phyloP scores from a whole-genome alignment of 2,113 vertebrate genomes.

The Meleagris gallopavo region DNA sequence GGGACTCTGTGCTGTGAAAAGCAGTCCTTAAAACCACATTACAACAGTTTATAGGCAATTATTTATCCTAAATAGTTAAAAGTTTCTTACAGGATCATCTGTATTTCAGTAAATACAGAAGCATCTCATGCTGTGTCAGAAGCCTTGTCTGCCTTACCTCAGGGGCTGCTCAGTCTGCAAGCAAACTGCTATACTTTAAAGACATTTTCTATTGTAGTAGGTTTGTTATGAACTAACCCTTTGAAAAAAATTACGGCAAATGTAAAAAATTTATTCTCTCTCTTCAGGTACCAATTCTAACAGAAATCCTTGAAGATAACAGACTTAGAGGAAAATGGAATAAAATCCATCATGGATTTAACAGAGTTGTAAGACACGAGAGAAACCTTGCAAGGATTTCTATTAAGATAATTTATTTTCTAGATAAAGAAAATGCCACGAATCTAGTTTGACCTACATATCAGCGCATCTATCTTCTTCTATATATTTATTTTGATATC shows the following conservation, averaged over 20 bases:
- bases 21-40: neutral
- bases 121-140: neutral
- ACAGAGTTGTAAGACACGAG: neutral
- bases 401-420: slow-evolving; percentile 25
- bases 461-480: neutral
- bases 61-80: slow-evolving; percentile 4
- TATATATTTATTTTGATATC: neutral
- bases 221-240: slow-evolving; percentile 30
- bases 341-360: slow-evolving; percentile 7
- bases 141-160: slow-evolving; percentile 16
- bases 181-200: slow-evolving; percentile 20
- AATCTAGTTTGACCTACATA: neutral
- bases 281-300: slow-evolving; percentile 11
- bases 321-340: neutral
- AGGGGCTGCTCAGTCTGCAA: slow-evolving; percentile 1
- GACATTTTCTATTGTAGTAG: neutral
- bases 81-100: neutral
- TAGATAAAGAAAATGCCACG: slow-evolving; percentile 25
- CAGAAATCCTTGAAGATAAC: slow-evolving; percentile 42
- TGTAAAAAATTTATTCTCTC: neutral
- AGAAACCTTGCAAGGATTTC: slow-evolving; percentile 15
- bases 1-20: neutral
- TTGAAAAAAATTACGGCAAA: slow-evolving; percentile 41
- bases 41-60: neutral
- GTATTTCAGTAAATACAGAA: neutral